These are phyloP conservation scores for Myiagra hebetior DNA, from an alignment of 2,113 vertebrate species.

Conservation along the genomic window DNA sequence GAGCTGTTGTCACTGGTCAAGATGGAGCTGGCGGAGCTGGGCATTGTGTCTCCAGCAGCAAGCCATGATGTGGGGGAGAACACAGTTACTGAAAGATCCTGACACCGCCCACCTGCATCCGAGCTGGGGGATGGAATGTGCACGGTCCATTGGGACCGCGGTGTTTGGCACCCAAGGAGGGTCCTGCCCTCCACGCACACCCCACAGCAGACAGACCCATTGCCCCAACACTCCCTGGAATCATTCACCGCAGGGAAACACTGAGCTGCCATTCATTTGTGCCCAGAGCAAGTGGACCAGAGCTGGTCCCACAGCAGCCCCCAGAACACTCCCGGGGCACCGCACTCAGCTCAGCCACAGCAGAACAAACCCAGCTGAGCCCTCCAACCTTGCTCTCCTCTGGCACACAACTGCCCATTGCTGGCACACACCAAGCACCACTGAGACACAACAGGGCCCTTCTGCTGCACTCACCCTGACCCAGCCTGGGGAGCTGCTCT, in stretches of 20 bases:
- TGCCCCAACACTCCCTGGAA: fast-evolving
- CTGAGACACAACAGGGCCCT: background rate
- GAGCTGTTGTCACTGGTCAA: background rate
- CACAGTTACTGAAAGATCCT: fast-evolving
- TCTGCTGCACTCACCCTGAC: background rate
- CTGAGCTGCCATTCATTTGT: background rate
- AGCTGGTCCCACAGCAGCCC: background rate
- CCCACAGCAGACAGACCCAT: background rate
- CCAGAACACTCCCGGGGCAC: fast-evolving
- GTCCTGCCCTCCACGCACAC: background rate
- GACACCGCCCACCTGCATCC: background rate
- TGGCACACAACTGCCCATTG: fast-evolving
- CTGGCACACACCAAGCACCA: background rate
- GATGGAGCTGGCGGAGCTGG: background rate
- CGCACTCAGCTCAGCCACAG: background rate
- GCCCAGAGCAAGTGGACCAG: fast-evolving
- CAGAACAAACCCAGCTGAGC: fast-evolving
- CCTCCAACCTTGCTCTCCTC: background rate
- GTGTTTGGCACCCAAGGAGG: fast-evolving
- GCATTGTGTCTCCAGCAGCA: background rate
- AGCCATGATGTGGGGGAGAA: background rate
- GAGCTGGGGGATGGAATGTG: fast-evolving
- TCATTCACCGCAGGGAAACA: fast-evolving
- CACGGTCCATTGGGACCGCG: fast-evolving
- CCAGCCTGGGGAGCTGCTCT: background rate